phyloP scores from a whole-genome alignment of 2,113 vertebrate genomes.

The Diphyllodes magnificus region DNA sequence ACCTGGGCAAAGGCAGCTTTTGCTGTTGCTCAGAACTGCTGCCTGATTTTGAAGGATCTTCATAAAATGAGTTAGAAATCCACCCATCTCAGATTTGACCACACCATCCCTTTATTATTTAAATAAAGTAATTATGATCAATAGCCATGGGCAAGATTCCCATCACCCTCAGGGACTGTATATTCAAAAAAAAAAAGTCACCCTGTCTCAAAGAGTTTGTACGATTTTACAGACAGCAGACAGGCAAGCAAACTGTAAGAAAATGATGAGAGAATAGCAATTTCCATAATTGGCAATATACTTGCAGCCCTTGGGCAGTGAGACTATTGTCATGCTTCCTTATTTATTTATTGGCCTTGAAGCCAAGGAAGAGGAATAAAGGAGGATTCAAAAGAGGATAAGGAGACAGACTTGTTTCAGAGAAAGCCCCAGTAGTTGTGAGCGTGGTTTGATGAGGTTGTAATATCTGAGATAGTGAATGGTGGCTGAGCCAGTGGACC shows the following conservation, averaged over 20 bases:
- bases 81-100: not conserved
- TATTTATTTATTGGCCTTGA: not conserved
- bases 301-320: not conserved
- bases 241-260: not conserved
- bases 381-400: not conserved
- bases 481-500: not conserved
- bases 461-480: not conserved
- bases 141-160: not conserved
- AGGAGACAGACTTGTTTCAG: not conserved
- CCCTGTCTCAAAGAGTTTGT: not conserved
- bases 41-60: not conserved
- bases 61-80: not conserved
- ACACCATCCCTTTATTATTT: not conserved
- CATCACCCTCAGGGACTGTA: not conserved
- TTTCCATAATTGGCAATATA: conserved; percentile 5
- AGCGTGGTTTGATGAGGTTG: fast-evolving
- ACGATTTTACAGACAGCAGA: not conserved
- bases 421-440: not conserved
- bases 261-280: not conserved
- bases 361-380: not conserved
- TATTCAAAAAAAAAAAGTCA: not conserved
- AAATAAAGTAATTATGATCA: not conserved
- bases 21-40: not conserved
- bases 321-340: not conserved
- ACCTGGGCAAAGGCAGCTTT: not conserved